Conservation (phyloP, 2,113 vertebrate genomes). For the Buteo buteo region DNA sequence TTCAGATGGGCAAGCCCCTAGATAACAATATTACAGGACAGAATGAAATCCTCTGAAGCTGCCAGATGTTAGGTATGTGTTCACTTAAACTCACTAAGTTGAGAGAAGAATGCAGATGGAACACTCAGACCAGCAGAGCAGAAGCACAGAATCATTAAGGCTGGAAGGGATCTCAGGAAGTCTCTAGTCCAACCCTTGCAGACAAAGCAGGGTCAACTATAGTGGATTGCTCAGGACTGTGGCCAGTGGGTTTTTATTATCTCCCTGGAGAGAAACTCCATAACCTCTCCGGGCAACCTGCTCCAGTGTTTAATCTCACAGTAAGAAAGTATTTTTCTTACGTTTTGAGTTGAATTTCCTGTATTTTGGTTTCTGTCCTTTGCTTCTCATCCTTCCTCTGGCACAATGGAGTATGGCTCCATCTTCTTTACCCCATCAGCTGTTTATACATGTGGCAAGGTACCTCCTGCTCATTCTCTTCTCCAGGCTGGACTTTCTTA, state of each 20-base stretch:
- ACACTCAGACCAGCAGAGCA: neutral
- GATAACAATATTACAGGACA: neutral
- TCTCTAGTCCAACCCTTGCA: neutral
- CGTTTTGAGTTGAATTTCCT: neutral
- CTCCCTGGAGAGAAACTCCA: neutral
- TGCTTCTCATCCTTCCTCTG: neutral
- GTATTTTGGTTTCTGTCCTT: neutral
- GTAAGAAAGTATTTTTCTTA: neutral
- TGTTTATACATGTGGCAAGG: neutral
- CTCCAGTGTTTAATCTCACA: neutral
- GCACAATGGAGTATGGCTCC: neutral
- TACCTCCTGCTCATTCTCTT: neutral
- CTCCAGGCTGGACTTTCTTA: neutral
- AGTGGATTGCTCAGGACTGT: neutral
- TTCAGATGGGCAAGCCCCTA: neutral
- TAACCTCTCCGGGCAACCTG: neutral
- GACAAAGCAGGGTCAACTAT: neutral
- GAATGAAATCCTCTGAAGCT: neutral
- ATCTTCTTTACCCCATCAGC: neutral
- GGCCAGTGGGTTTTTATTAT: neutral
- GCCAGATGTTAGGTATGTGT: neutral
- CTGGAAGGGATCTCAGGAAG: neutral
- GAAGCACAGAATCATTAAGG: neutral
- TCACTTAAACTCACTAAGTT: neutral
- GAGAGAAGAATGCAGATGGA: neutral